phyloP scores from a whole-genome alignment of 37 sponge, comb jelly and placozoan species.

The Chondrosia reniformis region DNA sequence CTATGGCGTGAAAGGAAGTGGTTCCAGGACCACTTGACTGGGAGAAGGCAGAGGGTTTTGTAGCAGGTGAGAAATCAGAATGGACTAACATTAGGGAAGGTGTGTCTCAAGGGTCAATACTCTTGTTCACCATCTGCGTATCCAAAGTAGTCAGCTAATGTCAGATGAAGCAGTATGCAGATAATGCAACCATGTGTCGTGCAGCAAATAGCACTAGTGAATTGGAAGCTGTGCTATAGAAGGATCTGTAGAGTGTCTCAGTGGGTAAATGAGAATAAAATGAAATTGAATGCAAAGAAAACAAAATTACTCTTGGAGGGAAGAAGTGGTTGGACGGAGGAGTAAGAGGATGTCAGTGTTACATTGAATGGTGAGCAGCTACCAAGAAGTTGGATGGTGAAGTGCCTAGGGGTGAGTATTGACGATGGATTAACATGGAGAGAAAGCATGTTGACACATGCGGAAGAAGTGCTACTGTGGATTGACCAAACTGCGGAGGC shows the following conservation, averaged over 20 bases:
- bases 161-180: constrained; percentile 30
- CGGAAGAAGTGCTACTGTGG: constrained; percentile 6
- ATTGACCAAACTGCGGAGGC: constrained; percentile 12
- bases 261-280: constrained; percentile 1
- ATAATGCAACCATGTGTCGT: constrained; percentile 17
- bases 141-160: background rate
- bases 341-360: background rate
- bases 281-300: background rate
- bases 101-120: constrained; percentile 30
- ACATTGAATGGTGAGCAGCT: constrained; percentile 1
- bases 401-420: background rate
- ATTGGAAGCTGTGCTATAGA: background rate
- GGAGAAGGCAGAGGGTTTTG: constrained; percentile 20
- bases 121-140: constrained; percentile 26
- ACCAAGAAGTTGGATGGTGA: background rate
- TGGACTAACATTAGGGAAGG: constrained; percentile 20
- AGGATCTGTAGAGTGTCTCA: background rate
- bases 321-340: background rate
- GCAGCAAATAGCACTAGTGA: background rate
- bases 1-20: constrained; percentile 32
- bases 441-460: background rate
- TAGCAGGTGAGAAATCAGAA: background rate
- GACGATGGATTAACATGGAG: constrained; percentile 3
- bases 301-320: background rate
- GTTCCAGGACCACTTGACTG: constrained; percentile 19